Evolutionary conservation across 2,113 vertebrate genomes (phyloP).

Genomic region (Burhinus oedicnemus): DNA sequence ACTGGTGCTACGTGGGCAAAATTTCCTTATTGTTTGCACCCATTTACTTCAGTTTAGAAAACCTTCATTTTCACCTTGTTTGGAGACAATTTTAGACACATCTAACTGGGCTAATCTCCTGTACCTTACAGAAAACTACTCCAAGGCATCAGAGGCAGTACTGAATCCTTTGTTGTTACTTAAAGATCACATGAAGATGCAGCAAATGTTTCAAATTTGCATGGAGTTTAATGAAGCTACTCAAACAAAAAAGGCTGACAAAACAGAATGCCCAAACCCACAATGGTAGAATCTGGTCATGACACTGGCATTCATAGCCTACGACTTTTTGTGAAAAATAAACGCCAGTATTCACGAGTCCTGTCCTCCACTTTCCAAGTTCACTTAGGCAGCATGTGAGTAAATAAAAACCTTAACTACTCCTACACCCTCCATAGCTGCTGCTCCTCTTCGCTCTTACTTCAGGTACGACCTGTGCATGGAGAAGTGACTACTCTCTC

Average conservation of each 20-base stretch:
- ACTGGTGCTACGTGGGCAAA: background rate
- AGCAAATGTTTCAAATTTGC: background rate
- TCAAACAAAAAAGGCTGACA: background rate
- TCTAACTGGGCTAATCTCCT: background rate
- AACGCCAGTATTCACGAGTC: background rate
- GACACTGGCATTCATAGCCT: background rate
- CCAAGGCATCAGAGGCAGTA: background rate
- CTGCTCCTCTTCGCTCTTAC: background rate
- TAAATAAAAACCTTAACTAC: background rate
- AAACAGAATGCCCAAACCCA: background rate
- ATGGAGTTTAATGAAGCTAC: background rate
- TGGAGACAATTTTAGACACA: background rate
- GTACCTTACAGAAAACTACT: background rate
- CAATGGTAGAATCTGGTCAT: accelerated
- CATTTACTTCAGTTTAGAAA: background rate
- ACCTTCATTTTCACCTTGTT: background rate
- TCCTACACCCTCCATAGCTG: accelerated
- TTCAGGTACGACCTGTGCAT: background rate
- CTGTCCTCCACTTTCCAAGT: background rate
- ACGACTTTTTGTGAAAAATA: background rate
- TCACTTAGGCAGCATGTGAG: background rate
- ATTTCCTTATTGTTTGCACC: background rate
- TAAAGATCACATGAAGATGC: background rate
- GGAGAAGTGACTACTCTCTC: background rate
- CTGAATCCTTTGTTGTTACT: background rate